Evolutionary conservation across 2,113 vertebrate genomes (phyloP).

Genomic region (Genyomyrus donnyi): DNA sequence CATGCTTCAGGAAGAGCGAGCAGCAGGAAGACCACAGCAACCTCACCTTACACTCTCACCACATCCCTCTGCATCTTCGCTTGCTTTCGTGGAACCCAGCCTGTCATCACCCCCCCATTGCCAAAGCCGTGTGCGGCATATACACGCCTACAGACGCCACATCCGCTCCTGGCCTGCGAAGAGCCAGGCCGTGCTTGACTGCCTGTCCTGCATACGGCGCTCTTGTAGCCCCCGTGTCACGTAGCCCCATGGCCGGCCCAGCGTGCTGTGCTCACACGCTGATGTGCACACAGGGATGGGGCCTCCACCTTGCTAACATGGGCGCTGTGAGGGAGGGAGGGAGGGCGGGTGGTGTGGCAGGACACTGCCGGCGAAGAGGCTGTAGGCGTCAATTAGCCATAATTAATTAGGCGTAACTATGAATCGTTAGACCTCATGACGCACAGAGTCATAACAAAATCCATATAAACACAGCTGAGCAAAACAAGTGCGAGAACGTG

Average conservation of each 20-base stretch:
- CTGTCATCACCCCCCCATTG: neutral
- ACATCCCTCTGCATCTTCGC: slow-evolving; percentile 40
- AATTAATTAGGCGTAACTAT: slow-evolving; percentile 1
- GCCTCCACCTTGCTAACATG: neutral
- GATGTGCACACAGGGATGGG: neutral
- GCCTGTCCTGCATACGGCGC: neutral
- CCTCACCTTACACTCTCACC: slow-evolving; percentile 46
- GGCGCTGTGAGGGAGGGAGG: neutral
- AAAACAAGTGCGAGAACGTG: neutral
- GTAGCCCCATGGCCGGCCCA: neutral
- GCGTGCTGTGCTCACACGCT: neutral
- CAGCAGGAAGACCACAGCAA: slow-evolving; percentile 42
- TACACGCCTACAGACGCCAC: neutral
- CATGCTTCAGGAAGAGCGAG: neutral
- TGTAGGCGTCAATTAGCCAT: neutral
- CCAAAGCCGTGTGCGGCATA: neutral
- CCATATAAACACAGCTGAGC: neutral
- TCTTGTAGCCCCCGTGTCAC: neutral
- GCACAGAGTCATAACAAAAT: neutral
- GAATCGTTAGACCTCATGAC: neutral
- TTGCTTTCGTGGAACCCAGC: slow-evolving; percentile 50
- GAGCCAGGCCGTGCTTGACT: neutral
- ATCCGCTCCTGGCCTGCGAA: neutral
- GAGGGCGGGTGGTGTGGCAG: neutral
- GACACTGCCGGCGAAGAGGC: neutral